Evolutionary conservation across 2,797 vertebrate genomes (phyloP).

Genomic region (Remorina albescens): DNA sequence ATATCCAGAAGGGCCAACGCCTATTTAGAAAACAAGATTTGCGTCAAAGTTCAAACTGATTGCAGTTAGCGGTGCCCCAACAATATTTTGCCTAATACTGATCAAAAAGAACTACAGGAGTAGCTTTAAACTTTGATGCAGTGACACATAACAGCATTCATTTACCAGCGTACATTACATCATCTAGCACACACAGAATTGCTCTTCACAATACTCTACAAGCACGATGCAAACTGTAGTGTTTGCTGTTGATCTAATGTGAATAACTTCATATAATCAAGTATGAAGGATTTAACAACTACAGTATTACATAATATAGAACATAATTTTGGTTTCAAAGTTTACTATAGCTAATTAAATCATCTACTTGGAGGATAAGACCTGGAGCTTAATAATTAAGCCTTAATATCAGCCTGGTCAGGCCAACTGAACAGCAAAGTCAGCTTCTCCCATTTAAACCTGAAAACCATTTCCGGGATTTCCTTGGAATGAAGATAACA

Average conservation of each 20-base stretch:
- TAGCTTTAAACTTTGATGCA: constrained; percentile 29
- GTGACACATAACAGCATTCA: constrained; percentile 21
- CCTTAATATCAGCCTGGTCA: constrained; percentile 29
- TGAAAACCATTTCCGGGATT: constrained; percentile 15
- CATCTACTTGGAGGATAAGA: constrained; percentile 29
- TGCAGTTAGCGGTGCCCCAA: constrained; percentile 6
- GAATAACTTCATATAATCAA: constrained; percentile 59
- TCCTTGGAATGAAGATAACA: constrained; percentile 44
- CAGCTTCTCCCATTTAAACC: constrained; percentile 3
- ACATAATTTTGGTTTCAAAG: constrained; percentile 54
- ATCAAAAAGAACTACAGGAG: constrained; percentile 34
- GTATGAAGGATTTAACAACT: constrained; percentile 66
- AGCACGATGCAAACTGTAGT: constrained; percentile 48
- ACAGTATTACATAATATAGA: constrained; percentile 52
- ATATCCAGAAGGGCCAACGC: constrained; percentile 36
- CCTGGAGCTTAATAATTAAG: constrained; percentile 22
- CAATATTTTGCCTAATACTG: constrained; percentile 32
- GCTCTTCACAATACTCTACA: constrained; percentile 53
- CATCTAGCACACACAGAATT: constrained; percentile 33
- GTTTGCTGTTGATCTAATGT: constrained; percentile 54
- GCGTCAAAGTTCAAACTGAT: constrained; percentile 13
- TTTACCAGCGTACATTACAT: constrained; percentile 39
- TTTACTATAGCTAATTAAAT: constrained; percentile 26
- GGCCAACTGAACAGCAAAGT: constrained; percentile 19
- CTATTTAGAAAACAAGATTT: constrained; percentile 19